Conservation (phyloP, 2,888 invertebrate species). For the Ophioninae sp. region DNA sequence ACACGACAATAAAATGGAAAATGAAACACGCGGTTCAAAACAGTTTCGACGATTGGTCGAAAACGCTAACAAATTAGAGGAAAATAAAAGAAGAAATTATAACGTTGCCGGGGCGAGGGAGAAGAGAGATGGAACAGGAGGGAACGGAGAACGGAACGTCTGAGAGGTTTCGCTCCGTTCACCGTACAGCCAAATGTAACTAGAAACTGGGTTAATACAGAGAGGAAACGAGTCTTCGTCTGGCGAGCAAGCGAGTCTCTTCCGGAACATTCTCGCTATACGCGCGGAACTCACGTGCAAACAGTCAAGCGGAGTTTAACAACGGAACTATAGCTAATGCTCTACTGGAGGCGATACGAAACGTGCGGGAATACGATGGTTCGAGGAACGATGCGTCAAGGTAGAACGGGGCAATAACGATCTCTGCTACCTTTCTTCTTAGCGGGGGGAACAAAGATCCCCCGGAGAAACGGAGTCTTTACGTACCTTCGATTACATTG, state of each 20-base stretch:
- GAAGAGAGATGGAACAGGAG: neutral
- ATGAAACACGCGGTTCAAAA: too few species aligned
- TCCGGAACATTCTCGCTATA: conserved; percentile 18
- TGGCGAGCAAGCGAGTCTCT: conserved; percentile 15
- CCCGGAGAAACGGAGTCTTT: neutral
- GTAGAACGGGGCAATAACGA: conserved; percentile 3
- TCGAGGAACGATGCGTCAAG: conserved; percentile 39
- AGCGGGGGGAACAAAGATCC: neutral
- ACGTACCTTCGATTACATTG: neutral
- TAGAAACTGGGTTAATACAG: conserved; percentile 19
- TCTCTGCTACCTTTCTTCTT: neutral
- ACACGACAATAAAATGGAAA: neutral
- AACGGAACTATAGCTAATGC: neutral
- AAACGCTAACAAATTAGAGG: neutral
- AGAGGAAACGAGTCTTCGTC: conserved; percentile 37
- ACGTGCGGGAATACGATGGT: conserved; percentile 22
- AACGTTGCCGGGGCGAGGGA: neutral
- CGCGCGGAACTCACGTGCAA: conserved; percentile 16
- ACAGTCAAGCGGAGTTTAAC: conserved; percentile 30
- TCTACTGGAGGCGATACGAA: conserved; percentile 5
- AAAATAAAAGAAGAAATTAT: neutral
- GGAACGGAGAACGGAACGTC: neutral
- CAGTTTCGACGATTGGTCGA: too few species aligned
- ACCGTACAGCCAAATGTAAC: conserved; percentile 8
- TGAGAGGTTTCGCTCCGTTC: conserved; percentile 16